phyloP scores from a whole-genome alignment of 2,797 vertebrate species.

The Acrossocheilus wenchowensis region DNA sequence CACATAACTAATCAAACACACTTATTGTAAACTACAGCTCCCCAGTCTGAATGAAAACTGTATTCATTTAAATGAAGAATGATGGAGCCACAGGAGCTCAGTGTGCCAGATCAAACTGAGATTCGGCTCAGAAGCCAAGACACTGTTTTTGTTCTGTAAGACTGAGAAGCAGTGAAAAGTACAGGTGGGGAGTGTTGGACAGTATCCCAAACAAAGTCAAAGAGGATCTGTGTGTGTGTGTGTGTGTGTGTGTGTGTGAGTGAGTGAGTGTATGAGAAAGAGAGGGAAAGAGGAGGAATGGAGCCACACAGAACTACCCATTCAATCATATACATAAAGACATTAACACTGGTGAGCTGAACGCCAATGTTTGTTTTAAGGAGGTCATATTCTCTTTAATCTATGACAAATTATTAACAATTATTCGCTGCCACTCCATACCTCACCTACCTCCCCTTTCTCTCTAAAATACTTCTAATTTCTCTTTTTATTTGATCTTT shows the following conservation, averaged over 20 bases:
- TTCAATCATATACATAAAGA: conserved; percentile 39
- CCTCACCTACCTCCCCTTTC: not conserved
- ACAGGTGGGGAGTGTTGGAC: conserved; percentile 46
- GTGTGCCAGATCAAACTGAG: conserved; percentile 48
- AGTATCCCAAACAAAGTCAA: conserved; percentile 45
- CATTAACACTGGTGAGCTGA: conserved; percentile 4
- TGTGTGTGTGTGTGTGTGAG: not conserved
- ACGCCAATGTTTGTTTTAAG: conserved; percentile 33
- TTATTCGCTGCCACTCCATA: not conserved
- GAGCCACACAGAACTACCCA: conserved; percentile 12
- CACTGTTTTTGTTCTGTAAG: conserved; percentile 41
- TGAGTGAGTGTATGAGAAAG: not conserved
- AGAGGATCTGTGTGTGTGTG: conserved; percentile 7
- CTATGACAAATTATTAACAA: conserved; percentile 34
- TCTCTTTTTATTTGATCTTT: not conserved
- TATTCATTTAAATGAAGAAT: conserved; percentile 48
- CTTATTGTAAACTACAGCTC: conserved; percentile 30
- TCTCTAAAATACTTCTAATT: not conserved
- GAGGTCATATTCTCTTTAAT: conserved; percentile 35
- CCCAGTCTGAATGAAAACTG: conserved; percentile 40
- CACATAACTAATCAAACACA: conserved; percentile 43
- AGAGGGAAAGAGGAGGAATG: conserved; percentile 7
- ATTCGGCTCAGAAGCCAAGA: conserved; percentile 33
- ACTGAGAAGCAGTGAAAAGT: conserved; percentile 46
- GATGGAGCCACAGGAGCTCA: conserved; percentile 43